Evolutionary conservation across 2,113 vertebrate species (phyloP).

Genomic region (Syngnathus typhle): DNA sequence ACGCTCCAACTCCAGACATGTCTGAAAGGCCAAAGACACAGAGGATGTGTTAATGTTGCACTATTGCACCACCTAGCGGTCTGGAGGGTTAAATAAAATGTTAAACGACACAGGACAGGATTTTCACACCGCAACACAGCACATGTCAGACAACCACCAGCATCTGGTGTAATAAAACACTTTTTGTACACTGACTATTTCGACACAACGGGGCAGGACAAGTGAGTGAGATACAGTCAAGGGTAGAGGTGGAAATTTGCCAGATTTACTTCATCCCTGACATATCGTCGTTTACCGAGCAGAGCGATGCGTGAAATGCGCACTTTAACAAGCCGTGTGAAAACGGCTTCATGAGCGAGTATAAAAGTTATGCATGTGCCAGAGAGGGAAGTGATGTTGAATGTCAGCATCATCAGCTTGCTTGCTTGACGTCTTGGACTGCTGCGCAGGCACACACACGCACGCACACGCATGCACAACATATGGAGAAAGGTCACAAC

Average conservation of each 20-base stretch:
- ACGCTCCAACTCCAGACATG: slow-evolving; percentile 92
- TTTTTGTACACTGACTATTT: neutral
- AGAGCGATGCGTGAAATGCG: neutral
- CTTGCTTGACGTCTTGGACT: neutral
- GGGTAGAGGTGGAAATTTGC: neutral
- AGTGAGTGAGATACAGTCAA: neutral
- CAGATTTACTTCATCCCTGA: neutral
- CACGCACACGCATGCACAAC: neutral
- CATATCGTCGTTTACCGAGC: neutral
- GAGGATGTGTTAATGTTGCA: neutral
- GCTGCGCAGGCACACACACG: neutral
- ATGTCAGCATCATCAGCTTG: slow-evolving; percentile 1
- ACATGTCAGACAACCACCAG: too few relatives aligned
- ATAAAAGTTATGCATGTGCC: slow-evolving; percentile 1
- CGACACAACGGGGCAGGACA: neutral
- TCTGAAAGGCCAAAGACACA: slow-evolving; percentile 71
- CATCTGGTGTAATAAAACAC: neutral
- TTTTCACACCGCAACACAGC: neutral
- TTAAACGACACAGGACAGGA: neutral
- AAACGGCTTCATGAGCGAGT: neutral
- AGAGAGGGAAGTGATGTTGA: neutral
- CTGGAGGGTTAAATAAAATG: neutral
- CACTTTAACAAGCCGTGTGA: neutral
- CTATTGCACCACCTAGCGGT: neutral
- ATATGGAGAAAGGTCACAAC: slow-evolving; percentile 63